Conservation (phyloP, 2,888 invertebrate species). For the Drosophila anceps region DNA sequence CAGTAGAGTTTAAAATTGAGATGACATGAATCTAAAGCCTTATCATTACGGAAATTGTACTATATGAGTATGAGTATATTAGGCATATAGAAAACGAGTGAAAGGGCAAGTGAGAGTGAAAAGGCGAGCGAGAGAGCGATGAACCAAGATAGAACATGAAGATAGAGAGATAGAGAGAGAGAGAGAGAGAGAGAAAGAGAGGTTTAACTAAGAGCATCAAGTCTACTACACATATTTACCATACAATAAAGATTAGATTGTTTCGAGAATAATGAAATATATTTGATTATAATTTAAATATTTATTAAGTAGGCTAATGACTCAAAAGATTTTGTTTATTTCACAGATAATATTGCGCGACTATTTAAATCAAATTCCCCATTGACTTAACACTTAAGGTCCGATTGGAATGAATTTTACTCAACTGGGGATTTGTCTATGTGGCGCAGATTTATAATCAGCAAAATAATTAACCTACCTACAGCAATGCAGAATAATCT, state of each 20-base stretch:
- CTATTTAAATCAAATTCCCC: not conserved
- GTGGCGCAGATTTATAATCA: constrained; percentile 3
- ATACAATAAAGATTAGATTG: not conserved
- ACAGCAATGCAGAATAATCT: not conserved
- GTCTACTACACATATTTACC: not conserved
- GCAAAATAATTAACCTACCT: not conserved
- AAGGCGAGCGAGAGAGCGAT: too few relatives aligned
- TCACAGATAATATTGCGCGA: constrained; percentile 3
- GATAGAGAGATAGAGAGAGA: too few relatives aligned
- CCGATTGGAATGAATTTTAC: not conserved
- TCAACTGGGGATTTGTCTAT: not conserved
- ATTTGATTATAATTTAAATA: constrained; percentile 3
- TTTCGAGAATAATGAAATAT: not conserved
- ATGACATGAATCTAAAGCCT: not conserved
- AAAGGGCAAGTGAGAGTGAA: not conserved
- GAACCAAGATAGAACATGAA: not conserved
- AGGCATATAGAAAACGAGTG: not conserved
- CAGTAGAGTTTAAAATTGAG: not conserved
- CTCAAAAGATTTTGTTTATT: constrained; percentile 1
- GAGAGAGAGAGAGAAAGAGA: not conserved
- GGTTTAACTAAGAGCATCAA: not conserved
- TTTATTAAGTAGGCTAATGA: not conserved
- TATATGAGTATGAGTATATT: too few relatives aligned
- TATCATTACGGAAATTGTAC: too few relatives aligned
- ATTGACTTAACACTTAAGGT: not conserved